phyloP scores from a whole-genome alignment of 2,797 vertebrate genomes.

The Lacerta agilis region DNA sequence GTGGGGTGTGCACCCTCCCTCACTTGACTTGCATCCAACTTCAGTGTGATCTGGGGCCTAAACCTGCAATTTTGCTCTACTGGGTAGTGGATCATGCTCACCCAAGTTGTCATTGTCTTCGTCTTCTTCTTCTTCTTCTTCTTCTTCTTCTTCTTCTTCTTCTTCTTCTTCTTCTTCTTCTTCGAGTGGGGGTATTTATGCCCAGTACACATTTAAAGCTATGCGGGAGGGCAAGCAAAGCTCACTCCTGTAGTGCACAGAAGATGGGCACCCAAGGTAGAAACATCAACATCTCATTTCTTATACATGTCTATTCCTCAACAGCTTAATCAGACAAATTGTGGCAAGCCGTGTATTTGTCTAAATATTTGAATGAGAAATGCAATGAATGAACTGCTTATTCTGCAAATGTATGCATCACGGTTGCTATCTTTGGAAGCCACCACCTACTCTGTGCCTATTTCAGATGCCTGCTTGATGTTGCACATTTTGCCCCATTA shows the following conservation, averaged over 20 bases:
- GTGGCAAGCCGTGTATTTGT: conserved; percentile 65
- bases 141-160: too few species aligned
- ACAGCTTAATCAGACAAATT: conserved; percentile 70
- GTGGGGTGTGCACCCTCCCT: background rate
- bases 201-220: background rate
- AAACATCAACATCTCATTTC: conserved; percentile 45
- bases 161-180: too few species aligned
- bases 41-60: background rate
- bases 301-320: conserved; percentile 60
- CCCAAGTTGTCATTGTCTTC: background rate
- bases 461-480: conserved; percentile 40
- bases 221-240: background rate
- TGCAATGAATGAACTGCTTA: conserved; percentile 69
- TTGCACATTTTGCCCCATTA: conserved; percentile 27
- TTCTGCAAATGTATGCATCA: conserved; percentile 57
- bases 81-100: background rate
- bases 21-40: background rate
- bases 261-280: background rate
- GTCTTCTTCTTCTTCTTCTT: background rate
- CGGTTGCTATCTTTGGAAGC: conserved; percentile 64
- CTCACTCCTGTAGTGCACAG: background rate
- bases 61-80: background rate
- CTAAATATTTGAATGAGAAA: conserved; percentile 73
- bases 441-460: conserved; percentile 35
- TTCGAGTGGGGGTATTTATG: background rate